These are phyloP conservation scores for Tympanoctomys barrerae DNA, from an alignment of 2,797 vertebrate genomes.

Conservation along the genomic window DNA sequence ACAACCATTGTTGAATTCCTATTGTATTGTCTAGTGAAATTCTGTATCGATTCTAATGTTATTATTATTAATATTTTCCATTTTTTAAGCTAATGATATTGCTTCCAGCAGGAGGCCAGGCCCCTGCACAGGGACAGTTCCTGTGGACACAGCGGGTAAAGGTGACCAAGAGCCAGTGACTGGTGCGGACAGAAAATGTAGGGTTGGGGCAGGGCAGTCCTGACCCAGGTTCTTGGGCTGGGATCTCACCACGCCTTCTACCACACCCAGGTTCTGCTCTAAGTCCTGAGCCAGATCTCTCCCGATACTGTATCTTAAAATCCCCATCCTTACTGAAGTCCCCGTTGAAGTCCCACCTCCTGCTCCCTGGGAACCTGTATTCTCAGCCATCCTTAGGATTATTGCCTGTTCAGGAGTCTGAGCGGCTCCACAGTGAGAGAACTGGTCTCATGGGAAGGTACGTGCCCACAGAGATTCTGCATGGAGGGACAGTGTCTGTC, in stretches of 20 bases:
- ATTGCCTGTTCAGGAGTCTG: rapidly evolving
- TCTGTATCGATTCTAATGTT: too few species aligned
- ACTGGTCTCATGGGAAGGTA: not conserved
- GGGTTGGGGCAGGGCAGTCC: rapidly evolving
- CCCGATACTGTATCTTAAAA: not conserved
- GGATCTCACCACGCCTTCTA: rapidly evolving
- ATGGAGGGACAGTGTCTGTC: not conserved
- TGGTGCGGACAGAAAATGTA: too few species aligned
- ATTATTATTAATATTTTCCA: too few species aligned
- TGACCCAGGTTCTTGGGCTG: too few species aligned
- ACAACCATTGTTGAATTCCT: too few species aligned
- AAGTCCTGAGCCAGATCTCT: not conserved
- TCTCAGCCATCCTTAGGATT: not conserved
- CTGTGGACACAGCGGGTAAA: not conserved
- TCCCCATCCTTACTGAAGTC: not conserved
- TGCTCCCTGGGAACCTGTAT: not conserved
- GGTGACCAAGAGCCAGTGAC: rapidly evolving
- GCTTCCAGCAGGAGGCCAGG: not conserved
- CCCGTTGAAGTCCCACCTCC: not conserved
- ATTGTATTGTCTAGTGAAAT: too few species aligned
- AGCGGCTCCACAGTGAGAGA: rapidly evolving
- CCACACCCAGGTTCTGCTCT: not conserved
- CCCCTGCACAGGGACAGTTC: too few species aligned
- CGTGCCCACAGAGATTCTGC: rapidly evolving
- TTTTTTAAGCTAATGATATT: not conserved